Evolutionary conservation across 2,113 vertebrate species (phyloP).

Genomic region (Coregonus clupeaformis): DNA sequence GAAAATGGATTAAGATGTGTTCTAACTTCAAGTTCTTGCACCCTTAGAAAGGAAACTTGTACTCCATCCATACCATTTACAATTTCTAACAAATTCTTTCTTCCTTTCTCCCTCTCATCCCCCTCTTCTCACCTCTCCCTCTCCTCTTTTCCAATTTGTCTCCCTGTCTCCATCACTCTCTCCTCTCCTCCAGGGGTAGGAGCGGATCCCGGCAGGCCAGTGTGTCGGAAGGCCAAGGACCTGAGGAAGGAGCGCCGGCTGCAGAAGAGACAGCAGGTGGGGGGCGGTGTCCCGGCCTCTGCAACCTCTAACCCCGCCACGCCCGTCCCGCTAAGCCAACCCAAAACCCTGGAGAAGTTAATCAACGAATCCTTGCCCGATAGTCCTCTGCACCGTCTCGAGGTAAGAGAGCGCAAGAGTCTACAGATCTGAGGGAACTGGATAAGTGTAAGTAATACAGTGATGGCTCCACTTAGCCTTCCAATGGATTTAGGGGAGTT

Average conservation of each 20-base stretch:
- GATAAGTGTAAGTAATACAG: conserved; percentile 4
- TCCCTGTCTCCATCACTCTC: not conserved
- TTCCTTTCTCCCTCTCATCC: not conserved
- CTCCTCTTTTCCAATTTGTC: no score
- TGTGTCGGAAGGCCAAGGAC: conserved; percentile 95
- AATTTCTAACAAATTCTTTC: not conserved
- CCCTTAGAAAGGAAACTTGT: conserved; percentile 4
- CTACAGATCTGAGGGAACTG: not conserved
- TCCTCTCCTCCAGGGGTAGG: conserved; percentile 77
- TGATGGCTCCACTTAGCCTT: not conserved
- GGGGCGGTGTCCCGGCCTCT: conserved; percentile 30
- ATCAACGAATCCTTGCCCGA: conserved; percentile 74
- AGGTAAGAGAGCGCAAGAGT: conserved; percentile 75
- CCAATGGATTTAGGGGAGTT: no score
- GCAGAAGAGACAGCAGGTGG: conserved; percentile 68
- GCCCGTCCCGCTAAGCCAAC: conserved; percentile 65
- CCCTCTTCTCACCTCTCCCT: no score
- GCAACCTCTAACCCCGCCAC: conserved; percentile 28
- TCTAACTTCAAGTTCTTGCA: not conserved
- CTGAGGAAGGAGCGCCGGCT: conserved; percentile 86
- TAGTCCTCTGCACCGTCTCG: conserved; percentile 79
- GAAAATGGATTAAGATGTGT: conserved; percentile 11
- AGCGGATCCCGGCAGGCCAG: conserved; percentile 85
- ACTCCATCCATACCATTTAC: not conserved
- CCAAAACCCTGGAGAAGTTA: conserved; percentile 87